phyloP scores from a whole-genome alignment of 2,888 invertebrate species.

The Drosophila setosimentum region DNA sequence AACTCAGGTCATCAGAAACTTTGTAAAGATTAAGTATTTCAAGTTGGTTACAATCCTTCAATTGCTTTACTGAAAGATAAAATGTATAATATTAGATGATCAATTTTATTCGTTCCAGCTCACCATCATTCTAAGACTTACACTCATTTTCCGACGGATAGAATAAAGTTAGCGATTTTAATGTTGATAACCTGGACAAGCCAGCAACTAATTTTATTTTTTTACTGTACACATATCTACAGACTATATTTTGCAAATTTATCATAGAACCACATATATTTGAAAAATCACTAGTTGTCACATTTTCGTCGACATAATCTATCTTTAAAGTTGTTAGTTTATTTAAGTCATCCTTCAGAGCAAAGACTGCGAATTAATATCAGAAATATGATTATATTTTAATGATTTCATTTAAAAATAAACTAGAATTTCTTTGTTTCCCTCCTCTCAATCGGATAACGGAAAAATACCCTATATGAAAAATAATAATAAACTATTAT shows the following conservation, averaged over 20 bases:
- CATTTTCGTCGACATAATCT: slow-evolving; percentile 11
- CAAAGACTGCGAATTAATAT: slow-evolving; percentile 7
- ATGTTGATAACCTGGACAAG: not conserved
- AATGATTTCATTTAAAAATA: not conserved
- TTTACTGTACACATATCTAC: not conserved
- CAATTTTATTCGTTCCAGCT: not conserved
- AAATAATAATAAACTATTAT: not conserved
- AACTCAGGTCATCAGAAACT: not conserved
- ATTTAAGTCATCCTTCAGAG: slow-evolving; percentile 8
- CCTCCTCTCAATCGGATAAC: no score
- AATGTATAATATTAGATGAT: not conserved
- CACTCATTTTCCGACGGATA: slow-evolving; percentile 17
- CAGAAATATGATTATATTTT: not conserved
- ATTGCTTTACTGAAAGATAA: slow-evolving; percentile 13
- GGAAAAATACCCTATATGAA: not conserved
- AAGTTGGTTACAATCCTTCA: slow-evolving; percentile 21
- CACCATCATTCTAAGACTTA: slow-evolving; percentile 2
- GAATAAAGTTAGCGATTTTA: slow-evolving; percentile 23
- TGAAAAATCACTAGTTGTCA: slow-evolving; percentile 8
- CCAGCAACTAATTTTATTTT: slow-evolving; percentile 6
- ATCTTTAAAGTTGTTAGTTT: slow-evolving; percentile 28
- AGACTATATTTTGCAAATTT: slow-evolving; percentile 13
- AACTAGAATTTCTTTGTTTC: no score
- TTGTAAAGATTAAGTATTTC: slow-evolving; percentile 19
- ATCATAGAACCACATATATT: slow-evolving; percentile 12